Conservation (phyloP, 2,797 vertebrate genomes). For the Loris lydekkerianus region DNA sequence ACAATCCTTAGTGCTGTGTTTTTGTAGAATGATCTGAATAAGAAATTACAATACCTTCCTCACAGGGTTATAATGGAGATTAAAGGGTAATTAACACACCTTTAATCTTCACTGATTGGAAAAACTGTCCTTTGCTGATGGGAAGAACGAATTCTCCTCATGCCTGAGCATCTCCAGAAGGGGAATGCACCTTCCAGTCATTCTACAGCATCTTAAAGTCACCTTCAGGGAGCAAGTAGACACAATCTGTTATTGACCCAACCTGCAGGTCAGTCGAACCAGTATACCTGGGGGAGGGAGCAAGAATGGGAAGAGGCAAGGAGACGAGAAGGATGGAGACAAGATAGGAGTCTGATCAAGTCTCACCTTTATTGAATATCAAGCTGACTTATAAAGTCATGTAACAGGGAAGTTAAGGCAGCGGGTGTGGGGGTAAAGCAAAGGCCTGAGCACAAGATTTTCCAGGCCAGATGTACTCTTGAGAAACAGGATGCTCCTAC, state of each 20-base stretch:
- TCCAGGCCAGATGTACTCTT: too few relatives aligned
- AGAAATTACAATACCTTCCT: not conserved
- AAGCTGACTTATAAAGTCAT: too few relatives aligned
- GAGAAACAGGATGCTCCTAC: too few relatives aligned
- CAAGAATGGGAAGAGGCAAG: too few relatives aligned
- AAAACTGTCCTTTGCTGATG: not conserved
- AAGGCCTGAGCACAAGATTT: too few relatives aligned
- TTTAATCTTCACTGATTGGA: not conserved
- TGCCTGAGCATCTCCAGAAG: not conserved
- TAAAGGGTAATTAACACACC: not conserved
- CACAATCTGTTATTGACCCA: not conserved
- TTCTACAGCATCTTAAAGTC: not conserved
- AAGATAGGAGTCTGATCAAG: too few relatives aligned
- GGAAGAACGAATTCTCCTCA: not conserved
- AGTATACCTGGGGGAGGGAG: too few relatives aligned
- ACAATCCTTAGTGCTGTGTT: not conserved
- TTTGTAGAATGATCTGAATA: not conserved
- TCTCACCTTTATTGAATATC: too few relatives aligned
- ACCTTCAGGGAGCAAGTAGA: accelerated
- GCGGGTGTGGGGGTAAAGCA: too few relatives aligned
- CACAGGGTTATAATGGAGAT: not conserved
- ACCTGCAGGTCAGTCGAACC: too few relatives aligned
- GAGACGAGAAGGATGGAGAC: too few relatives aligned
- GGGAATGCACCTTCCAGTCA: not conserved
- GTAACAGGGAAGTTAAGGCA: too few relatives aligned